These are phyloP conservation scores for Etheostoma nigrum DNA, from an alignment of 2,797 vertebrate genomes.

Conservation along the genomic window DNA sequence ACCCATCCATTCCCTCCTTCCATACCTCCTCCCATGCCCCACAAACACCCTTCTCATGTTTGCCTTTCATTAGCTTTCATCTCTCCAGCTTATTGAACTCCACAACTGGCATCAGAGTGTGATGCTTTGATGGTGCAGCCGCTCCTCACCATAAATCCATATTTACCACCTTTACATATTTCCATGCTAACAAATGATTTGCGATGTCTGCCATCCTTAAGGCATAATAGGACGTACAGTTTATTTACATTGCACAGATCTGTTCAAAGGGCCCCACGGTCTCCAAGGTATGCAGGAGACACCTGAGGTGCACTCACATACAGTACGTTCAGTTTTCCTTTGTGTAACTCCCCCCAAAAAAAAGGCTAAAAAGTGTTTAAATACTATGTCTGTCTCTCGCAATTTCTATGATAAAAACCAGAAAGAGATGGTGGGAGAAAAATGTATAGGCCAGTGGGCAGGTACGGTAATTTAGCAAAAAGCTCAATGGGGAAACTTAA, in stretches of 20 bases:
- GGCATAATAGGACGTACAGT: constrained; percentile 45
- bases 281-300: constrained; percentile 28
- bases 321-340: constrained; percentile 34
- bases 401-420: constrained; percentile 19
- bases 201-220: constrained; percentile 67
- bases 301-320: constrained; percentile 41
- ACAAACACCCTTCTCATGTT: constrained; percentile 76
- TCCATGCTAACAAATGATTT: constrained; percentile 80
- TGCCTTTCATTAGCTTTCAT: constrained; percentile 89
- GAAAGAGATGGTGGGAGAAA: constrained; percentile 12
- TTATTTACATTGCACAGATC: constrained; percentile 36
- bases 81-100: constrained; percentile 85
- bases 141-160: constrained; percentile 82
- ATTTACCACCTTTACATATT: constrained; percentile 81
- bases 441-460: constrained; percentile 46
- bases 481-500: constrained; percentile 52
- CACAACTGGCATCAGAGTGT: constrained; percentile 80
- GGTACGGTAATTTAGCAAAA: constrained; percentile 42
- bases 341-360: constrained; percentile 37
- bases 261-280: constrained; percentile 7
- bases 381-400: background rate
- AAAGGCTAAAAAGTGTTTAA: constrained; percentile 41
- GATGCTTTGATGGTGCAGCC: constrained; percentile 81
- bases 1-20: constrained; percentile 34
- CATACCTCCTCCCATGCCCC: constrained; percentile 51